Conservation (phyloP, 2,797 vertebrate genomes). For the Microchirus variegatus region DNA sequence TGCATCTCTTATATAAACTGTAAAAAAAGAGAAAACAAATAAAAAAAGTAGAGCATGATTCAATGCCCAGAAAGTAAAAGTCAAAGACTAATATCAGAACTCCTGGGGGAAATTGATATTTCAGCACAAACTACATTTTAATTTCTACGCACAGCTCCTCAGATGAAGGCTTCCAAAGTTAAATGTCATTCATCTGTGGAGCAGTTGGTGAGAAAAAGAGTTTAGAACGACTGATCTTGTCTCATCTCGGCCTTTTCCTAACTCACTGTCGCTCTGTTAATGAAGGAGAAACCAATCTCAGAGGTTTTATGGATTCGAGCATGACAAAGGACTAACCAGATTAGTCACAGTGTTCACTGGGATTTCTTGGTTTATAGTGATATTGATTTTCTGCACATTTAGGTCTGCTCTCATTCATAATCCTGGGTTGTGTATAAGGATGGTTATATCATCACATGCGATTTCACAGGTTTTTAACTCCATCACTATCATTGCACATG, state of each 20-base stretch:
- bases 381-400: slow-evolving; percentile 14
- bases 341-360: slow-evolving; percentile 20
- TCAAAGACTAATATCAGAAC: not conserved
- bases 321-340: slow-evolving; percentile 32
- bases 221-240: slow-evolving; percentile 12
- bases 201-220: slow-evolving; percentile 5
- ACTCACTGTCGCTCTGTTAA: slow-evolving; percentile 19
- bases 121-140: not conserved
- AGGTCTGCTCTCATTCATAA: not conserved
- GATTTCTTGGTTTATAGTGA: slow-evolving; percentile 9
- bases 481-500: too few relatives aligned
- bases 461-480: not conserved
- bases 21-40: too few relatives aligned
- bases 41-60: slow-evolving; percentile 9
- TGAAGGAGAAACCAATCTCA: slow-evolving; percentile 33
- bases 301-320: slow-evolving; percentile 35
- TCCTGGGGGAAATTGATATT: not conserved
- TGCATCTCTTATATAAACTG: not conserved
- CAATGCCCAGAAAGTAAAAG: slow-evolving; percentile 6
- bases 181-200: slow-evolving; percentile 10
- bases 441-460: not conserved
- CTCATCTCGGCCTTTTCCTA: slow-evolving; percentile 6
- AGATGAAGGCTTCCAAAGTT: not conserved
- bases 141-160: not conserved
- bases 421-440: not conserved